A percentile compares a stretch with the other conserved stretches of the same genome.
Evolutionary conservation across 2,888 invertebrate species (phyloP).

Genomic region (Rhorus exstirpatorius): DNA sequence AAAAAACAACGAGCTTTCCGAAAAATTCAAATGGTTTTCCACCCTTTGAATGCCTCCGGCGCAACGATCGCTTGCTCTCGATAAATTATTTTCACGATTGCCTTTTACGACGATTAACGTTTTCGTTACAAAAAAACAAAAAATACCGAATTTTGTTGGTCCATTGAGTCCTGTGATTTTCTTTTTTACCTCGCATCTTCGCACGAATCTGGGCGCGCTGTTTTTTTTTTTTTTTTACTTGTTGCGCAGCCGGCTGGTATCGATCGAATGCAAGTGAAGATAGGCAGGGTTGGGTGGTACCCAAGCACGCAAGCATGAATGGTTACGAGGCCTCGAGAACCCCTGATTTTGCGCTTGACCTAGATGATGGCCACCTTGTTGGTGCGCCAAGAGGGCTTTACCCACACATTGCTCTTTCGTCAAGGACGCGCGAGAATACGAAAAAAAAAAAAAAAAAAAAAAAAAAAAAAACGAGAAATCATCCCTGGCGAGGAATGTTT

Average conservation of each 20-base stretch:
- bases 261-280: constrained; percentile 76
- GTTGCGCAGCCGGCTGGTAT: constrained; percentile 80
- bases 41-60: no score
- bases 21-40: no score
- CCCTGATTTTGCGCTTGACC: constrained; percentile 81
- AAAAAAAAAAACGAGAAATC: not conserved
- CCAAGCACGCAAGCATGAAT: constrained; percentile 80
- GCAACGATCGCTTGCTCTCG: no score
- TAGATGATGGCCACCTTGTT: constrained; percentile 76
- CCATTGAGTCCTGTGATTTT: constrained; percentile 4
- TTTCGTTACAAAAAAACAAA: not conserved
- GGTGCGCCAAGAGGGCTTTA: constrained; percentile 39
- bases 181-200: constrained; percentile 28
- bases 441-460: constrained; percentile 5
- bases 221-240: no score
- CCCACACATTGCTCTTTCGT: constrained; percentile 1
- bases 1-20: no score
- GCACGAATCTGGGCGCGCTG: constrained; percentile 60
- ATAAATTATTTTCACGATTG: no score
- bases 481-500: no score
- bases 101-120: no score
- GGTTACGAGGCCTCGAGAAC: constrained; percentile 73
- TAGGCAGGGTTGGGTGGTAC: constrained; percentile 55
- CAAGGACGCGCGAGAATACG: constrained; percentile 8
- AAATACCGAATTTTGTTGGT: not conserved